Conservation (phyloP, 2,113 vertebrate species). For the Dicerorhinus sumatrensis region DNA sequence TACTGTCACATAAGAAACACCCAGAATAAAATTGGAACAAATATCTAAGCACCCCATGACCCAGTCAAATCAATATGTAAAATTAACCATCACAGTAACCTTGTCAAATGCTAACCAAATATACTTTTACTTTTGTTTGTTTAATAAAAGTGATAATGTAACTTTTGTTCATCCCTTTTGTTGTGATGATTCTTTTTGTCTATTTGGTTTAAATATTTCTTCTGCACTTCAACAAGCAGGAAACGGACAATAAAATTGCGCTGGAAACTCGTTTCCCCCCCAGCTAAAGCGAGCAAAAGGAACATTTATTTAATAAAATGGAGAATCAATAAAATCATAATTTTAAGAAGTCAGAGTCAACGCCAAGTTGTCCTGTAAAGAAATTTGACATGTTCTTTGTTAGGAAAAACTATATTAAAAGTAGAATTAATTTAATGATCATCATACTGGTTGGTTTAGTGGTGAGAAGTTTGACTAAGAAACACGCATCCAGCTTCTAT, state of each 20-base stretch:
- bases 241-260: constrained; percentile 74
- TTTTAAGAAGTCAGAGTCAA: constrained; percentile 86
- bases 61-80: neutral
- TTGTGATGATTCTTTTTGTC: constrained; percentile 57
- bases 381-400: constrained; percentile 81
- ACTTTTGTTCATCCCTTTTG: neutral
- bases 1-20: neutral
- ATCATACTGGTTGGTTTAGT: constrained; percentile 69
- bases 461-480: constrained; percentile 70
- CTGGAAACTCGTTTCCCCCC: constrained; percentile 81
- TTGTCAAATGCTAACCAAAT: neutral
- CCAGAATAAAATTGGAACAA: neutral
- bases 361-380: constrained; percentile 86
- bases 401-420: constrained; percentile 84
- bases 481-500: constrained; percentile 34
- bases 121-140: neutral
- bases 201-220: constrained; percentile 65
- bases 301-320: constrained; percentile 86
- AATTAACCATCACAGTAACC: neutral
- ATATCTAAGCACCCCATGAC: neutral
- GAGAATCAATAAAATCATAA: constrained; percentile 89
- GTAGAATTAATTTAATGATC: constrained; percentile 81
- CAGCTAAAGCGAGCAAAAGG: constrained; percentile 65
- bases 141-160: neutral
- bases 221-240: constrained; percentile 65